Evolutionary conservation across 2,113 vertebrate genomes (phyloP).

Genomic region (Pipa parva): DNA sequence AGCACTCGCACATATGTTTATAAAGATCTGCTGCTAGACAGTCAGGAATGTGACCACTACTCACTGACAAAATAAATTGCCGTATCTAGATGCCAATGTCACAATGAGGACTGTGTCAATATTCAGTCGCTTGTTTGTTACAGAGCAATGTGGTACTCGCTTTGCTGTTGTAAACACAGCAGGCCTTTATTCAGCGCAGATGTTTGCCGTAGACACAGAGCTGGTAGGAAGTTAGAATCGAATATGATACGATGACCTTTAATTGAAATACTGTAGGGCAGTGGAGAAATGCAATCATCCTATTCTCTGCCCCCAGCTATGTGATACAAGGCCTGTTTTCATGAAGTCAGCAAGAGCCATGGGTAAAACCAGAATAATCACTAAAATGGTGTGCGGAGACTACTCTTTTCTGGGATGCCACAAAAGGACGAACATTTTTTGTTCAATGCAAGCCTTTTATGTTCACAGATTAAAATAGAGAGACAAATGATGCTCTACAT

Average conservation of each 20-base stretch:
- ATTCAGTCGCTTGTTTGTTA: background rate
- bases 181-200: conserved; percentile 16
- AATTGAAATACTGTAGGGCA: conserved; percentile 12
- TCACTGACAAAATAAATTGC: conserved; percentile 1
- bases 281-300: conserved; percentile 4
- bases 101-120: conserved; percentile 10
- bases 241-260: conserved; percentile 27
- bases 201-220: conserved; percentile 17
- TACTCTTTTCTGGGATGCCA: background rate
- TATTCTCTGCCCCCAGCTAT: conserved; percentile 5
- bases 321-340: conserved; percentile 9
- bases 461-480: no score
- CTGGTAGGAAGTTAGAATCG: conserved; percentile 7
- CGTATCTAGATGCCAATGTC: conserved; percentile 1
- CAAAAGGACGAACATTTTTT: background rate
- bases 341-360: background rate
- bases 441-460: no score
- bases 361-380: conserved; percentile 8
- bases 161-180: conserved; percentile 14
- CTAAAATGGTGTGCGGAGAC: background rate
- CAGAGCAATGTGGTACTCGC: conserved; percentile 1
- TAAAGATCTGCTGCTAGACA: no score
- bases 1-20: no score
- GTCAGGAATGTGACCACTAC: no score
- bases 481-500: no score